Evolutionary conservation across 2,888 invertebrate genomes (phyloP).

Genomic region (Pimpla rufipes): DNA sequence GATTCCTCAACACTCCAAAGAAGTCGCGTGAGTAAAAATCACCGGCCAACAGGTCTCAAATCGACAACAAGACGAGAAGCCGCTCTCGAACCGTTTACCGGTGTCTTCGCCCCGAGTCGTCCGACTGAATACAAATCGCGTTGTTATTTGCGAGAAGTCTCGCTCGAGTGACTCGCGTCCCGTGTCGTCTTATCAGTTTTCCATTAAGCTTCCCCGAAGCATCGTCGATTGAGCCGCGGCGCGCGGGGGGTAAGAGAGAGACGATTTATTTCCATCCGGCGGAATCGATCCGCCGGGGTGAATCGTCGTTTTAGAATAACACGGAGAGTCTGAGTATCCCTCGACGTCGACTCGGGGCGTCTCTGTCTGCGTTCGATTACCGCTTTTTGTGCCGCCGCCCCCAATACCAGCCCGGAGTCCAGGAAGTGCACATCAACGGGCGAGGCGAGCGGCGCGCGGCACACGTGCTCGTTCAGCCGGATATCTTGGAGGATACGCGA

Average conservation of each 20-base stretch:
- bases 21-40: too few relatives aligned
- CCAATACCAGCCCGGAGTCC: constrained; percentile 22
- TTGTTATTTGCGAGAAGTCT: background rate
- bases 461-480: constrained; percentile 55
- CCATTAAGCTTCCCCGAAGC: constrained; percentile 36
- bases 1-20: too few relatives aligned
- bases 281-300: constrained; percentile 43
- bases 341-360: background rate
- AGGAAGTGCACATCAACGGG: constrained; percentile 57
- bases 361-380: constrained; percentile 39
- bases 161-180: background rate
- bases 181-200: constrained; percentile 50
- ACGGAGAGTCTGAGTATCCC: constrained; percentile 12
- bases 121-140: background rate
- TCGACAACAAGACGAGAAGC: too few relatives aligned
- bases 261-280: constrained; percentile 61
- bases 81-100: too few relatives aligned
- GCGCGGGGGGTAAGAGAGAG: too few relatives aligned
- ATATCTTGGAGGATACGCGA: constrained; percentile 67
- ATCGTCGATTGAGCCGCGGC: constrained; percentile 24
- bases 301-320: constrained; percentile 53
- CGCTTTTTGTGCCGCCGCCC: background rate
- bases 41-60: too few relatives aligned
- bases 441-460: constrained; percentile 39
- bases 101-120: too few relatives aligned